Base-by-base conservation (phyloP, 2,113 vertebrate species). In the Brienomyrus brachyistius region DNA sequence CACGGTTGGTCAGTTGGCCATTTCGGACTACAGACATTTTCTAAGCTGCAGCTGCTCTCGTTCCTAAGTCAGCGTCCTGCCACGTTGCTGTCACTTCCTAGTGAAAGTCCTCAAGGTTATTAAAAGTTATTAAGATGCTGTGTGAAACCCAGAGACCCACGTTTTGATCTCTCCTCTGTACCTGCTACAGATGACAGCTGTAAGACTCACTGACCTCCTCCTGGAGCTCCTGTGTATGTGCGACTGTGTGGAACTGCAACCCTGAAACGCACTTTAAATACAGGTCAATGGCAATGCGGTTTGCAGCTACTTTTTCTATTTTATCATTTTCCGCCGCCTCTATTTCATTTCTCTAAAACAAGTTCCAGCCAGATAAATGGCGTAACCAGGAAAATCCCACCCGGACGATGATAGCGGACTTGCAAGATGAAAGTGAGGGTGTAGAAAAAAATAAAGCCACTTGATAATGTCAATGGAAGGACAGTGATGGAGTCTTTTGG, bases 391-490 rank as follows among this genome's bases (percentile, higher is more conserved):
- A 51, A 86, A 50, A 70, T 62, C 83, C 51, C 8, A 51, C 51
- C 51, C 17, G 54, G 82, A 70, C 8, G 54, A 88, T 62, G 90
- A 35, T 50, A 88, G 86, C 45, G 13, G 15, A 89, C 86, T 54
- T 48, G 52, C 35, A 88, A 86, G 88, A 88, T 88, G 62, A 90
- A 88, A 90, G 85, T 4, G 47, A 77, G 62, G 62, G 43, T 23
- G 86, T 90, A 21, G 52, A 51, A 23, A 31, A 31, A 88, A 51
- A 91, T 70, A 90, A 89, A 70, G 54, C 83, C 4, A 48, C 90
- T 90, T 90, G 89, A 90, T 90, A 84, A 90, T 91, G 91, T 89
- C 88, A 89, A 91, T 85, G 86, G 90, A 90, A 91, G 86, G 88
- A 74, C 84, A 21, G 88, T 47, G 90, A 91, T 91, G 91, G 91